These are phyloP conservation scores for Polypterus senegalus DNA, from an alignment of 2,113 vertebrate genomes.

Conservation along the genomic window DNA sequence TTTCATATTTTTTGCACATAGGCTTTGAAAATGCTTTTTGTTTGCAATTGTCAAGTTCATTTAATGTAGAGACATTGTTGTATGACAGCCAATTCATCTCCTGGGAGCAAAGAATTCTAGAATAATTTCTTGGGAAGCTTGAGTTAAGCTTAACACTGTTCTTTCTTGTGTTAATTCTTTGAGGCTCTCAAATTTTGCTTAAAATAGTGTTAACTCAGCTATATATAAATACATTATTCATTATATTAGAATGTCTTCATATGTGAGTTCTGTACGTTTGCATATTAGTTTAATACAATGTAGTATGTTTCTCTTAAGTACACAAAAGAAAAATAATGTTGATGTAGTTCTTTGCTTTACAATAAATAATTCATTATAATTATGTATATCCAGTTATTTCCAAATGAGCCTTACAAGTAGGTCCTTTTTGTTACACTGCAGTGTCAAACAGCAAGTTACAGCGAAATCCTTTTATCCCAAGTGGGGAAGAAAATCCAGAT, in stretches of 20 bases:
- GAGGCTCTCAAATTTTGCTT: no score
- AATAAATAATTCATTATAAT: constrained; percentile 12
- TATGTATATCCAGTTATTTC: constrained; percentile 1
- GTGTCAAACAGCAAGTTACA: constrained; percentile 5
- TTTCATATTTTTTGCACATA: constrained; percentile 64
- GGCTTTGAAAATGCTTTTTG: constrained; percentile 59
- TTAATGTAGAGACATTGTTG: constrained; percentile 61
- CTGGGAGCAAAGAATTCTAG: constrained; percentile 52
- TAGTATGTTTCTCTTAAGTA: constrained; percentile 1
- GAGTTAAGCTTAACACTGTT: constrained; percentile 21
- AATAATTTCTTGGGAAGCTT: constrained; percentile 56
- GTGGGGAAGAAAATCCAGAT: not conserved
- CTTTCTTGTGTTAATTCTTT: no score
- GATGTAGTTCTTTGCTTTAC: not conserved
- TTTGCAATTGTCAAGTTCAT: constrained; percentile 64
- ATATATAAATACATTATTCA: no score
- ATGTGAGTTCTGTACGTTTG: no score
- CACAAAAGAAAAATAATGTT: not conserved
- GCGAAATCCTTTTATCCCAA: constrained; percentile 1
- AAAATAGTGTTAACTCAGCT: no score
- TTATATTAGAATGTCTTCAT: no score
- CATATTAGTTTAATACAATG: no score
- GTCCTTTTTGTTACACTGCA: constrained; percentile 10
- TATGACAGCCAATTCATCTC: constrained; percentile 65
- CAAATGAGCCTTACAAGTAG: constrained; percentile 7